A percentile compares a stretch with the other conserved stretches of the same genome.
These are phyloP conservation scores for Scrobipalpa costella DNA, from an alignment of 2,888 invertebrate species.

Conservation along the genomic window DNA sequence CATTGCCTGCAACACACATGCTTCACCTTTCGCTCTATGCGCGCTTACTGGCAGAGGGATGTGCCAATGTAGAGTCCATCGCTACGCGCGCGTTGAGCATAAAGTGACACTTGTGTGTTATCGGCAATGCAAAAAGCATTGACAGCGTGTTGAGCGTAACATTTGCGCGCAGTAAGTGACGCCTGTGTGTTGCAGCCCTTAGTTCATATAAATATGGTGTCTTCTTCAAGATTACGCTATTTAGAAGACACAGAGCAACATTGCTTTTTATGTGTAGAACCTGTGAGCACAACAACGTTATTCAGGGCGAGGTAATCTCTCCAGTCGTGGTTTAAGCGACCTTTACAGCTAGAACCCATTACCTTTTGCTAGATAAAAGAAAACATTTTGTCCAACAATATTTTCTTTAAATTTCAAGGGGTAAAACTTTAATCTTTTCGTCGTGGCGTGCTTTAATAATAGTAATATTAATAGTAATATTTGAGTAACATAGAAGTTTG, in stretches of 20 bases:
- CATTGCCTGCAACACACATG: too few relatives aligned
- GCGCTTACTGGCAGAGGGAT: too few relatives aligned
- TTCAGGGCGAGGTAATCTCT: conserved; percentile 8
- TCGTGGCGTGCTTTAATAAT: neutral
- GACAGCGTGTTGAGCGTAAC: too few relatives aligned
- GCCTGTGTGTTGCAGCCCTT: too few relatives aligned
- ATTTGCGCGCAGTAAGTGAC: too few relatives aligned
- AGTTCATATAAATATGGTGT: neutral
- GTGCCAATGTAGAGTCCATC: too few relatives aligned
- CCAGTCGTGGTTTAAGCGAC: conserved; percentile 8
- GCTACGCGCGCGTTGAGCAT: too few relatives aligned
- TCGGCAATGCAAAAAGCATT: too few relatives aligned
- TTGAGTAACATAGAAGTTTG: neutral
- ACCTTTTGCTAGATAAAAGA: neutral
- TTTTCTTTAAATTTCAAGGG: neutral
- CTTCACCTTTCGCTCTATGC: too few relatives aligned
- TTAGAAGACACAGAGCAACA: neutral
- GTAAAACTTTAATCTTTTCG: neutral
- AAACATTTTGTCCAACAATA: neutral
- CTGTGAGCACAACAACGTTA: conserved; percentile 10
- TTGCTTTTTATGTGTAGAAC: conserved; percentile 4
- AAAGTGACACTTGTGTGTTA: too few relatives aligned
- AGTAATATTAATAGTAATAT: neutral
- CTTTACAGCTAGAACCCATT: neutral
- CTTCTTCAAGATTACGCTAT: neutral